A percentile compares a stretch with the other conserved stretches of the same genome.
phyloP scores from a whole-genome alignment of 2,888 invertebrate species.

The Agrotis exclamationis region DNA sequence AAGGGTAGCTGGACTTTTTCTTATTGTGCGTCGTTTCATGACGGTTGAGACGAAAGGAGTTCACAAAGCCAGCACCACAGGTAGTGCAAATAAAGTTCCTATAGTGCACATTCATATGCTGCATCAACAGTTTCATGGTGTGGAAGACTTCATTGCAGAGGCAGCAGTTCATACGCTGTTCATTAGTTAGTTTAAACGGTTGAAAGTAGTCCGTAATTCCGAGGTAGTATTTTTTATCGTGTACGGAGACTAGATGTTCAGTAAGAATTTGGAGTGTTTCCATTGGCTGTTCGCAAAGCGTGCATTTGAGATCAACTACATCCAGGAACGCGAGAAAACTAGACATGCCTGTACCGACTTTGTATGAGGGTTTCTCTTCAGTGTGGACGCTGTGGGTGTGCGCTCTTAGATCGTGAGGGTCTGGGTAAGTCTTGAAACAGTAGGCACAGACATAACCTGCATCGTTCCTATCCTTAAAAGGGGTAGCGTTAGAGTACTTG shows the following conservation, averaged over 20 bases:
- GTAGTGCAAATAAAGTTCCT: constrained; percentile 87
- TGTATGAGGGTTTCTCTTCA: constrained; percentile 84
- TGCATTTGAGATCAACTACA: constrained; percentile 85
- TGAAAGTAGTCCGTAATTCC: constrained; percentile 85
- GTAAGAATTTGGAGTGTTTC: constrained; percentile 76
- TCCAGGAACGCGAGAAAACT: constrained; percentile 86
- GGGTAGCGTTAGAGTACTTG: constrained; percentile 85
- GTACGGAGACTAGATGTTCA: constrained; percentile 80
- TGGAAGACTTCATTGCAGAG: constrained; percentile 83
- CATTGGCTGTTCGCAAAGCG: constrained; percentile 78
- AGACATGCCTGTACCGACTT: constrained; percentile 82
- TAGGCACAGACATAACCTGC: constrained; percentile 87
- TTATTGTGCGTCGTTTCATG: constrained; percentile 85
- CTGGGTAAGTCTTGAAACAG: constrained; percentile 84
- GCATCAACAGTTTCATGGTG: constrained; percentile 86
- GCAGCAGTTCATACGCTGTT: constrained; percentile 83
- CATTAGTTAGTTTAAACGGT: constrained; percentile 82
- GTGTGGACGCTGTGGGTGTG: constrained; percentile 83
- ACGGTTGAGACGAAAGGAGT: constrained; percentile 80
- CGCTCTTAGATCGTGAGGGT: constrained; percentile 76
- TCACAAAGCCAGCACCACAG: constrained; percentile 87
- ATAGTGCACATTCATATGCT: constrained; percentile 87
- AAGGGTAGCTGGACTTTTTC: constrained; percentile 84
- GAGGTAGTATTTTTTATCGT: constrained; percentile 83
- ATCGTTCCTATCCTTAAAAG: constrained; percentile 86